A percentile compares a stretch with the other conserved stretches of the same genome.
Conservation (phyloP, 2,113 vertebrate genomes). For the Muntiacus muntjak region DNA sequence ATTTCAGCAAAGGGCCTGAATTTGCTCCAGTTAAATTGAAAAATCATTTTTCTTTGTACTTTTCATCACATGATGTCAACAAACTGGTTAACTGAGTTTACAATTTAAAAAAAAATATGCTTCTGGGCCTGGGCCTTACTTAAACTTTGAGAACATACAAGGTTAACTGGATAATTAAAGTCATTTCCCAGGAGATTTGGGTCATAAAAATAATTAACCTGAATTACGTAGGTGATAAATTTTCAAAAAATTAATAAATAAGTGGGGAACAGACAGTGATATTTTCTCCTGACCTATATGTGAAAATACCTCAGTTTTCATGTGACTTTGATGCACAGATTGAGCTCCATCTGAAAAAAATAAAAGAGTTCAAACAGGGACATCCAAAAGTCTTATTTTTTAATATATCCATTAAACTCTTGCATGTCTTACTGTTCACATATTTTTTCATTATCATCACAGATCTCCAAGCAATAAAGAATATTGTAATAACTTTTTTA, state of each 20-base stretch:
- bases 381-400: not conserved
- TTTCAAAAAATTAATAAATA: not conserved
- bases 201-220: slow-evolving; percentile 67
- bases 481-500: slow-evolving; percentile 18
- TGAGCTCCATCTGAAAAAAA: not conserved
- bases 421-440: not conserved
- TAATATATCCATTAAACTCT: not conserved
- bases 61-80: not conserved
- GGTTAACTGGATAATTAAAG: slow-evolving; percentile 63
- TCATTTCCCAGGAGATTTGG: slow-evolving; percentile 41
- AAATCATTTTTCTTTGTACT: slow-evolving; percentile 4
- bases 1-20: not conserved
- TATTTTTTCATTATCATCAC: not conserved
- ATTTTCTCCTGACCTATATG: slow-evolving; percentile 49
- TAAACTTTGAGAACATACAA: slow-evolving; percentile 38
- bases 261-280: not conserved
- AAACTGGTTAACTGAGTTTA: not conserved
- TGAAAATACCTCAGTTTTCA: slow-evolving; percentile 23
- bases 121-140: slow-evolving; percentile 10
- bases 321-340: not conserved
- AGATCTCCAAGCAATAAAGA: not conserved
- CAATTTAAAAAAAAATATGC: not conserved
- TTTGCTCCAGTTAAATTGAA: not conserved
- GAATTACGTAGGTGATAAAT: slow-evolving; percentile 38
- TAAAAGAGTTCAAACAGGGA: not conserved